Evolutionary conservation across 2,797 vertebrate genomes (phyloP).

Genomic region (Coregonus sp.): DNA sequence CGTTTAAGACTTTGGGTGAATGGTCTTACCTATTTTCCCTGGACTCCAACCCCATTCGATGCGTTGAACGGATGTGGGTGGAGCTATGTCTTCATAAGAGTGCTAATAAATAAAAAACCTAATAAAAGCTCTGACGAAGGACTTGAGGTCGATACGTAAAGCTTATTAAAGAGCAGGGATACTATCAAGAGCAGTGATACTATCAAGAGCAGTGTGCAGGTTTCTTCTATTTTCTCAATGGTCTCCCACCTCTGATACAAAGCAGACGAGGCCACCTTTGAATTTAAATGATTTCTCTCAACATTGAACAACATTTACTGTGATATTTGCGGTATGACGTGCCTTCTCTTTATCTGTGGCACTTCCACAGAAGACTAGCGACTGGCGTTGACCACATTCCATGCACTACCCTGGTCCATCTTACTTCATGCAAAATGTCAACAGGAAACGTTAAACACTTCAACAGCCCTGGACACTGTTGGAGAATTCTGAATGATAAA

Average conservation of each 20-base stretch:
- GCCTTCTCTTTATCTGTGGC: conserved; percentile 31
- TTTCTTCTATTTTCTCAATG: no score
- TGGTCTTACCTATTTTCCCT: no score
- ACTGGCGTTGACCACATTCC: background rate
- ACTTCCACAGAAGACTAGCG: background rate
- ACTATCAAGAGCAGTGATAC: no score
- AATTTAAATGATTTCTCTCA: background rate
- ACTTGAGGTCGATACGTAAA: no score
- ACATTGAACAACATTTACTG: background rate
- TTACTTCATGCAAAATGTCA: background rate
- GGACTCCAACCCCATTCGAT: no score
- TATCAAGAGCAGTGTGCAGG: no score
- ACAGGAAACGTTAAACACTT: background rate
- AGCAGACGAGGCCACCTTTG: conserved; percentile 4
- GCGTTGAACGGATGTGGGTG: no score
- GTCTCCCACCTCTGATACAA: background rate
- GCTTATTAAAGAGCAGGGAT: no score
- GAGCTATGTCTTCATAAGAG: no score
- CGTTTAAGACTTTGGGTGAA: conserved; percentile 4
- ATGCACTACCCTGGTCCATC: no score
- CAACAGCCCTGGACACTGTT: background rate
- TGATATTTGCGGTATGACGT: conserved; percentile 55
- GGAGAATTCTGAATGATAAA: background rate
- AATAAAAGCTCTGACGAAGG: no score
- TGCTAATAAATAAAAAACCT: no score